Evolutionary conservation across 2,797 vertebrate species (phyloP).

Genomic region (Dryobates pubescens): DNA sequence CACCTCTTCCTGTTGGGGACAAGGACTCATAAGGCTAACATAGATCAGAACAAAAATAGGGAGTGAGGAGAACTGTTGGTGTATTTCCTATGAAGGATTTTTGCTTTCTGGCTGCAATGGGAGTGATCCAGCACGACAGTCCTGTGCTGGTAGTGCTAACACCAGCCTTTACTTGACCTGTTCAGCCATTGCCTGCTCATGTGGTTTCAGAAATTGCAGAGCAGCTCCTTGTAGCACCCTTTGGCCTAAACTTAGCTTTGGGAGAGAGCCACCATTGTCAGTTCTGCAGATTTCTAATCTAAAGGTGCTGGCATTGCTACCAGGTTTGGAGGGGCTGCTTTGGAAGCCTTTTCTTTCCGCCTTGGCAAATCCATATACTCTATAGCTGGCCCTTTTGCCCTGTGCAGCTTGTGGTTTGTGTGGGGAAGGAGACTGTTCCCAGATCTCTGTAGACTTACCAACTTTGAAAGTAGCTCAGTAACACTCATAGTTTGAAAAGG

Average conservation of each 20-base stretch:
- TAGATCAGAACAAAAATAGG: background rate
- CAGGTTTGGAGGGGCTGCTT: background rate
- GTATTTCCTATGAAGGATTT: background rate
- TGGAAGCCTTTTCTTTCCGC: background rate
- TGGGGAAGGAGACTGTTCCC: background rate
- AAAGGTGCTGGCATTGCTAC: background rate
- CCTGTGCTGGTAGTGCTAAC: background rate
- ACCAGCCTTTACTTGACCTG: background rate
- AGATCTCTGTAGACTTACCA: background rate
- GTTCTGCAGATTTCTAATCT: background rate
- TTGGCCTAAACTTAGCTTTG: background rate
- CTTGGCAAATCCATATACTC: background rate
- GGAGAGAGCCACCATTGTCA: background rate
- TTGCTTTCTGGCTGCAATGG: background rate
- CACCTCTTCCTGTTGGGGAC: background rate
- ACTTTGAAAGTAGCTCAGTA: background rate
- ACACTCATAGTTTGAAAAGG: background rate
- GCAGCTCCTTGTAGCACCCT: background rate
- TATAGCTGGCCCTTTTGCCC: background rate
- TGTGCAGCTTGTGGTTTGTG: accelerated
- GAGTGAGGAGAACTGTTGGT: background rate
- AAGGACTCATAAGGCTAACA: background rate
- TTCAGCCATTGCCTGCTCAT: accelerated
- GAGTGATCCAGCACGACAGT: background rate
- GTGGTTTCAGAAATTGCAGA: background rate